Percentiles rank a stretch among this genome's conserved stretches.
Evolutionary conservation across 2,113 vertebrate species (phyloP).

Genomic region (Muntiacus reevesi): DNA sequence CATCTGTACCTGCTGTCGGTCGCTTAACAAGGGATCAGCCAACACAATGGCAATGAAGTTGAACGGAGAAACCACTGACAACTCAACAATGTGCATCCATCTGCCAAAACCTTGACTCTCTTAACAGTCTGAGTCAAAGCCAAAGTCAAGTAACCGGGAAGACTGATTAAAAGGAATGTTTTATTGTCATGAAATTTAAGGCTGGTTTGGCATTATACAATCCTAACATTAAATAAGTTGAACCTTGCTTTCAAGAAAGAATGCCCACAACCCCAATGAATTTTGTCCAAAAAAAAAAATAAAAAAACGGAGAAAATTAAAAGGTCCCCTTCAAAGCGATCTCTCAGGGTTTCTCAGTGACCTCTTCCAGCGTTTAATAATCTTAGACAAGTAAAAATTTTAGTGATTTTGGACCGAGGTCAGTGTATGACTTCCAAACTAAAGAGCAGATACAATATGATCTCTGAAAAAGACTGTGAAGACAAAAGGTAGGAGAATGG

Average conservation of each 20-base stretch:
- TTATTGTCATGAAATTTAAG: slow-evolving; percentile 19
- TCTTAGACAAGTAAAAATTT: neutral
- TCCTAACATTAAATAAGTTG: neutral
- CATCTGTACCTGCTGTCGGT: neutral
- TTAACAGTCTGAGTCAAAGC: neutral
- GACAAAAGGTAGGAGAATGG: neutral
- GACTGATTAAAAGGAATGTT: neutral
- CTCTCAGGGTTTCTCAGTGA: neutral
- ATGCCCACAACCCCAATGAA: neutral
- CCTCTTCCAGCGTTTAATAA: neutral
- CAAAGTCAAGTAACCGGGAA: neutral
- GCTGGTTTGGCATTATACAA: neutral
- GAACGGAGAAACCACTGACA: neutral
- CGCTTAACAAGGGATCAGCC: neutral
- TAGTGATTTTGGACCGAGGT: neutral
- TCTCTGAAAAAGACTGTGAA: neutral
- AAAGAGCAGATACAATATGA: neutral
- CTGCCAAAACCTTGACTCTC: neutral
- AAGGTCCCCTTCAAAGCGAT: neutral
- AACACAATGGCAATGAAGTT: neutral
- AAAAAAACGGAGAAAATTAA: neutral
- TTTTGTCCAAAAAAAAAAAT: neutral
- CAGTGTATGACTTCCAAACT: neutral
- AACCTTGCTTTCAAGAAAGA: neutral
- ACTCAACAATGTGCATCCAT: too few species aligned